Conservation (phyloP, 2,113 vertebrate species). For the Salvelinus alpinus region DNA sequence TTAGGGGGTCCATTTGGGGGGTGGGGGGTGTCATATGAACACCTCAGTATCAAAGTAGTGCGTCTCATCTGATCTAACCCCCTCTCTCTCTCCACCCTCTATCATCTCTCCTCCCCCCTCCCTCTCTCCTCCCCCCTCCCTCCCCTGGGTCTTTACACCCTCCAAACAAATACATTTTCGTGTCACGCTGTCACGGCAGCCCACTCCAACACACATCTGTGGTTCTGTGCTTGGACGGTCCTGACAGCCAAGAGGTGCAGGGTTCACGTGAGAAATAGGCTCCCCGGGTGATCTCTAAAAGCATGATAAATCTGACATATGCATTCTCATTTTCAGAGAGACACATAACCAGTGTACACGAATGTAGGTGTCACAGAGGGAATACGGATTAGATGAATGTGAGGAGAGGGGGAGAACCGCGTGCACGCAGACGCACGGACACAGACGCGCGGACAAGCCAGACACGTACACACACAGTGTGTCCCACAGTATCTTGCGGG, state of each 20-base stretch:
- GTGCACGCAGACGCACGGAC: neutral
- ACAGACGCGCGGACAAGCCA: constrained; percentile 10
- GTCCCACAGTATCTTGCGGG: neutral
- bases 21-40: constrained; percentile 49
- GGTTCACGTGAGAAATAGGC: constrained; percentile 18
- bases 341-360: constrained; percentile 51
- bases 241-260: constrained; percentile 24
- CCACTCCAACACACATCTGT: constrained; percentile 28
- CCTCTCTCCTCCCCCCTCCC: too few relatives aligned
- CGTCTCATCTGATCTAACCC: neutral
- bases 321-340: constrained; percentile 41
- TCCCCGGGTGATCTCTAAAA: neutral
- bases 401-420: neutral
- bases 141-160: constrained; percentile 5
- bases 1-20: constrained; percentile 7
- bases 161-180: constrained; percentile 69
- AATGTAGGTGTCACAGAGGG: constrained; percentile 28
- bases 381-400: constrained; percentile 40
- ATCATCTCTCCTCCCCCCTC: too few relatives aligned
- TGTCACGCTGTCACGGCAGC: constrained; percentile 56
- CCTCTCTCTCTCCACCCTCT: neutral
- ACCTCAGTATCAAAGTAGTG: neutral
- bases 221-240: constrained; percentile 39
- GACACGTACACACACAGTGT: neutral
- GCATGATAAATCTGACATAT: constrained; percentile 56